Conservation (phyloP, 1,140 invertebrate genomes). For the Drosophila nigrodunni region DNA sequence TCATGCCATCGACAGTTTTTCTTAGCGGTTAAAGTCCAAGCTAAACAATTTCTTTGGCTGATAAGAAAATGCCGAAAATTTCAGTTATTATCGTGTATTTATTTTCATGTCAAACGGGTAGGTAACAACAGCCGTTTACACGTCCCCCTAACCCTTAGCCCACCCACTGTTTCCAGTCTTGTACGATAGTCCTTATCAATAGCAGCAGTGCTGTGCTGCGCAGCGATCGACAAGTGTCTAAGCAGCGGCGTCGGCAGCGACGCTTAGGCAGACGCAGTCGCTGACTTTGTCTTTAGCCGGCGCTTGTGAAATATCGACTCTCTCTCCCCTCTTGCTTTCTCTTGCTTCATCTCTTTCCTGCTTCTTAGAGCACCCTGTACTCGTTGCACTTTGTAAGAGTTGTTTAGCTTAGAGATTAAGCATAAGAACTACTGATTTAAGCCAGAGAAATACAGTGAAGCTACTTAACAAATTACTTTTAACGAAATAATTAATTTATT, state of each 20-base stretch:
- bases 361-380: too few species aligned
- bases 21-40: constrained; percentile 43
- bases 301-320: constrained; percentile 20
- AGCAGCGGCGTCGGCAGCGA: constrained; percentile 22
- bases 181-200: constrained; percentile 40
- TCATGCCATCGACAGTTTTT: constrained; percentile 13
- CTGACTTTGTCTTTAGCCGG: neutral
- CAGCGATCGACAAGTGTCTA: constrained; percentile 35
- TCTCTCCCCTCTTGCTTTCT: neutral
- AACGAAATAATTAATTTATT: neutral
- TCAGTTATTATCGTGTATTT: constrained; percentile 45
- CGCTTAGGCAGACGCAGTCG: constrained; percentile 1
- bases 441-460: neutral
- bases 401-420: neutral
- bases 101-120: constrained; percentile 35
- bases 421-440: too few species aligned
- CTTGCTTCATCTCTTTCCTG: neutral
- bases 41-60: constrained; percentile 45
- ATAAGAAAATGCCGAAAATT: constrained; percentile 39
- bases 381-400: neutral
- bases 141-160: neutral
- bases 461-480: neutral
- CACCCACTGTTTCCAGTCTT: constrained; percentile 13
- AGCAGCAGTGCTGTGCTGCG: constrained; percentile 28
- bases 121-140: constrained; percentile 17